Evolutionary conservation across 2,797 vertebrate species (phyloP).

Genomic region (Harpagifer antarcticus): DNA sequence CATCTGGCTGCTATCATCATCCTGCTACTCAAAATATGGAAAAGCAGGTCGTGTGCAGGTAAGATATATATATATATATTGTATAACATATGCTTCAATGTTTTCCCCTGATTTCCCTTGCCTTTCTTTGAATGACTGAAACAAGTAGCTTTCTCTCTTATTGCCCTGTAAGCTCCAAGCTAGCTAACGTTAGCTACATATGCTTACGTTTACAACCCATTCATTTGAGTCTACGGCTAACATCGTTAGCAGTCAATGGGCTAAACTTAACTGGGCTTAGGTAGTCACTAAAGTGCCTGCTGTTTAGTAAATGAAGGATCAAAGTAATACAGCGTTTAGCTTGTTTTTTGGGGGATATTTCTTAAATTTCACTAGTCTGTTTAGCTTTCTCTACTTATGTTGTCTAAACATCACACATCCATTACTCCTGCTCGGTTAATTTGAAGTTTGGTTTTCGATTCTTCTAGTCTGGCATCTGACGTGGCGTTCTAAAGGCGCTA

Average conservation of each 20-base stretch:
- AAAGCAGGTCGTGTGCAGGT: conserved; percentile 97
- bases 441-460: conserved; percentile 53
- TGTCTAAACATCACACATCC: background rate
- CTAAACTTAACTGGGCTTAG: conserved; percentile 1
- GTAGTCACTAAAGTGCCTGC: background rate
- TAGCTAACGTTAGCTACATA: conserved; percentile 33
- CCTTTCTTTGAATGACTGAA: background rate
- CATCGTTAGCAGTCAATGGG: conserved; percentile 21
- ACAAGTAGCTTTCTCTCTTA: background rate
- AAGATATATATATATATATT: conserved; percentile 33
- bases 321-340: background rate
- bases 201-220: conserved; percentile 64
- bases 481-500: conserved; percentile 77
- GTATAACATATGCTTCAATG: accelerated
- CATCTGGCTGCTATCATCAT: conserved; percentile 98
- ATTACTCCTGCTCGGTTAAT: conserved; percentile 5
- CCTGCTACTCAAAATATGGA: conserved; percentile 98
- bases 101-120: background rate
- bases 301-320: background rate
- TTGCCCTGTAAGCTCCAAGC: background rate
- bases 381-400: background rate
- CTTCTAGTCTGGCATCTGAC: conserved; percentile 78
- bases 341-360: background rate
- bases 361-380: background rate
- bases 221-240: conserved; percentile 61